Percentiles rank a stretch among this genome's conserved stretches.
Evolutionary conservation across 2,113 vertebrate species (phyloP).

Genomic region (Leiothrix lutea): DNA sequence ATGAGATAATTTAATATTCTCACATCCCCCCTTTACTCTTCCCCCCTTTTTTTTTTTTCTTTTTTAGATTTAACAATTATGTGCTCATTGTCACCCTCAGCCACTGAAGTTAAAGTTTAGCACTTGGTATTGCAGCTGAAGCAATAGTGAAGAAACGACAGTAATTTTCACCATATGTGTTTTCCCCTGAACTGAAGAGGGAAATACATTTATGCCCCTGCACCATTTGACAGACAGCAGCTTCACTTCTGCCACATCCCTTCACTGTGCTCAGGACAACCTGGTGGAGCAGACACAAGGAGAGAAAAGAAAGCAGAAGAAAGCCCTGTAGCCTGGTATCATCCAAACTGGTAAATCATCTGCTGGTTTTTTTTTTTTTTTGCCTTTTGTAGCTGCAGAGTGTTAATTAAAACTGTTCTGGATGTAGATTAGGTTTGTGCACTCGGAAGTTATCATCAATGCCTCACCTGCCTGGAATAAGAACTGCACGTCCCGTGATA

Average conservation of each 20-base stretch:
- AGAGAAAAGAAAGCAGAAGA: background rate
- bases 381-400: background rate
- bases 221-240: background rate
- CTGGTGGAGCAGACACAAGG: background rate
- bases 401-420: background rate
- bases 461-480: constrained; percentile 15
- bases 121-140: background rate
- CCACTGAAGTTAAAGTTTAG: background rate
- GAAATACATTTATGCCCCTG: background rate
- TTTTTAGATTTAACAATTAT: background rate
- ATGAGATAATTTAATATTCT: constrained; percentile 33
- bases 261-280: background rate
- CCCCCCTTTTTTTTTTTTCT: background rate
- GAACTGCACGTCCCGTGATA: background rate
- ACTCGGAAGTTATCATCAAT: constrained; percentile 1
- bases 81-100: background rate
- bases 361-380: background rate
- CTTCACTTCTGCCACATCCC: background rate
- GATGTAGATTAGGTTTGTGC: background rate
- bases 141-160: background rate
- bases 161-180: background rate
- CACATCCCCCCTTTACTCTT: background rate
- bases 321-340: background rate
- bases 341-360: background rate
- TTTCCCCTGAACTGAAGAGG: background rate